These are phyloP conservation scores for Tenrec ecaudatus DNA, from an alignment of 2,113 vertebrate species.

Conservation along the genomic window DNA sequence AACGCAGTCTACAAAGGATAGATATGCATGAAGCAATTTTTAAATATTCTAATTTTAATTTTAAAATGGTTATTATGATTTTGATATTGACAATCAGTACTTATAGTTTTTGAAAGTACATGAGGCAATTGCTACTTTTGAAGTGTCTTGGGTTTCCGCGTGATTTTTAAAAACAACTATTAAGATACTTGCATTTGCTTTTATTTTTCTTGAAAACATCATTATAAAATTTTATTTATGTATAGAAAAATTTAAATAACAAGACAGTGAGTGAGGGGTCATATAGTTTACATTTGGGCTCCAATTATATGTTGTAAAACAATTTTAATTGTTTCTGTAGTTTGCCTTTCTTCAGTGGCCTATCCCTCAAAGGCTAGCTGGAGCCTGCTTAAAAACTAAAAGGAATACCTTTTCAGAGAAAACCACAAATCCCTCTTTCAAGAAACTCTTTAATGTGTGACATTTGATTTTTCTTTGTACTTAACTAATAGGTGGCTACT, in stretches of 20 bases:
- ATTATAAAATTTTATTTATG: neutral
- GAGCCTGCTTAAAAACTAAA: neutral
- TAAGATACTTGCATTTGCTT: neutral
- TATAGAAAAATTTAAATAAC: neutral
- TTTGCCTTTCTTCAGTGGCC: neutral
- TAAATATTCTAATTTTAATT: conserved; percentile 20
- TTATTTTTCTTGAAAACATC: neutral
- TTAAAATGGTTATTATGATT: neutral
- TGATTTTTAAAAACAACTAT: neutral
- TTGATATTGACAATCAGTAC: neutral
- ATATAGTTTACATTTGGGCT: conserved; percentile 28
- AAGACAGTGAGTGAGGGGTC: neutral
- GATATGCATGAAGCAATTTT: neutral
- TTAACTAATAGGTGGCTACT: conserved; percentile 22
- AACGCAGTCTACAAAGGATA: neutral
- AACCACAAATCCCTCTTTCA: conserved; percentile 39
- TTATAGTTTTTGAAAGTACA: conserved; percentile 11
- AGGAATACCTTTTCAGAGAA: conserved; percentile 4
- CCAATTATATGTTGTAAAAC: neutral
- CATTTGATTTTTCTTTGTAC: conserved; percentile 19
- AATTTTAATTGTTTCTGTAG: conserved; percentile 5
- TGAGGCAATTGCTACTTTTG: neutral
- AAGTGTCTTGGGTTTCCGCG: neutral
- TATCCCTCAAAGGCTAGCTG: neutral
- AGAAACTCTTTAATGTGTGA: neutral